A percentile compares a stretch with the other conserved stretches of the same genome.
Evolutionary conservation across 2,797 vertebrate species (phyloP).

Genomic region (Macroramphosus scolopax): DNA sequence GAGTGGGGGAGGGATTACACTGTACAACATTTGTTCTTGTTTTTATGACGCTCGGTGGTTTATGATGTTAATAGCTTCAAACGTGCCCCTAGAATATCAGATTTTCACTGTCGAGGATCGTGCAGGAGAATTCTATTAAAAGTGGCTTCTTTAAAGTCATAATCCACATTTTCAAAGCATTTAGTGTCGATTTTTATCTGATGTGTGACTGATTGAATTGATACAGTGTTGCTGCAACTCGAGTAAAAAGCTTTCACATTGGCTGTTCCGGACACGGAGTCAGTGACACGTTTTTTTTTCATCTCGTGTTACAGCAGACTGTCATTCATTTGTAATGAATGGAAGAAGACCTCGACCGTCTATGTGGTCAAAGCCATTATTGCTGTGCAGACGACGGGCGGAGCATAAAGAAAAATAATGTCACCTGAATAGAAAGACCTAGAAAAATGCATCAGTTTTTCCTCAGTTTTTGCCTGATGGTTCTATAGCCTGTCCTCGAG

Average conservation of each 20-base stretch:
- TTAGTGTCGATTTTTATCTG: background rate
- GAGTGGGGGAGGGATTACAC: conserved; percentile 32
- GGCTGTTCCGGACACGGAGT: conserved; percentile 1
- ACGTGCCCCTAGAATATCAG: too few relatives aligned
- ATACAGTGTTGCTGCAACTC: background rate
- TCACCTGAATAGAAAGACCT: conserved; percentile 4
- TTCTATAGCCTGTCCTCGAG: background rate
- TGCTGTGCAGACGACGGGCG: background rate
- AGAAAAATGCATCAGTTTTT: background rate
- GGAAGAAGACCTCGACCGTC: conserved; percentile 12
- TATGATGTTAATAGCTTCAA: conserved; percentile 12
- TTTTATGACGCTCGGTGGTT: conserved; percentile 20
- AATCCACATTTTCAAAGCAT: conserved; percentile 15
- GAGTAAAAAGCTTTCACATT: conserved; percentile 11
- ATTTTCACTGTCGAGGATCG: too few relatives aligned
- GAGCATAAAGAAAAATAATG: background rate
- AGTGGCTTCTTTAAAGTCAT: too few relatives aligned
- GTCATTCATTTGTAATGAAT: conserved; percentile 20
- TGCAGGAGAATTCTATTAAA: too few relatives aligned
- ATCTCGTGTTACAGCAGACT: conserved; percentile 14
- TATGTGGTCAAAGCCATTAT: conserved; percentile 8
- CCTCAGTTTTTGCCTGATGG: too few relatives aligned
- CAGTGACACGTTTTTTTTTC: conserved; percentile 24
- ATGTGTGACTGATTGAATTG: conserved; percentile 6
- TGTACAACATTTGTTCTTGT: conserved; percentile 34